A percentile compares a stretch with the other conserved stretches of the same genome.
These are phyloP conservation scores for Isoperla grammatica DNA, from an alignment of 2,888 invertebrate species.

Conservation along the genomic window DNA sequence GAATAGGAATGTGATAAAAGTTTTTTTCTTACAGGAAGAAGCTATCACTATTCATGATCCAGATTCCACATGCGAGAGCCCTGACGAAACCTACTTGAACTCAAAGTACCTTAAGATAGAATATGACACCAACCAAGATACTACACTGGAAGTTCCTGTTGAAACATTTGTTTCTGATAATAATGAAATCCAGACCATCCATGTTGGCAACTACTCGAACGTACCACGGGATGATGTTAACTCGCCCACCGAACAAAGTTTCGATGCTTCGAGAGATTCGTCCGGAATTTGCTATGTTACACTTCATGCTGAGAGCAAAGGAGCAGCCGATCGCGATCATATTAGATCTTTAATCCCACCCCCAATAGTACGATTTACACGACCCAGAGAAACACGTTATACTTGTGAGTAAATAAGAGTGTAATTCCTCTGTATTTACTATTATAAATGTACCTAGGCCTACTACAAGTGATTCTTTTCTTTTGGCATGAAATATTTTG, in stretches of 20 bases:
- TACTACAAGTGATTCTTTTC: too few relatives aligned
- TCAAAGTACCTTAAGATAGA: too few relatives aligned
- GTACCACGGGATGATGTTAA: background rate
- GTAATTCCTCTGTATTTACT: too few relatives aligned
- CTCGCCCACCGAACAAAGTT: background rate
- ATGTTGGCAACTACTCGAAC: background rate
- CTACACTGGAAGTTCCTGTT: background rate
- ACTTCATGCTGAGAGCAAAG: background rate
- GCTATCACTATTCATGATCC: too few relatives aligned
- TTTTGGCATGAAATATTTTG: too few relatives aligned
- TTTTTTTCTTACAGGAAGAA: too few relatives aligned
- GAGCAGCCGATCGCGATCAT: background rate
- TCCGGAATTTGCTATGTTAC: slow-evolving; percentile 4
- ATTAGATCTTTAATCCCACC: background rate
- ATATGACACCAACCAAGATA: too few relatives aligned
- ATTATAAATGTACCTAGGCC: too few relatives aligned
- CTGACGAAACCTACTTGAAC: too few relatives aligned
- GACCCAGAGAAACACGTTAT: background rate
- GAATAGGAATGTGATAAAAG: too few relatives aligned
- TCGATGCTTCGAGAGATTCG: background rate
- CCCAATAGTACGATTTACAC: background rate
- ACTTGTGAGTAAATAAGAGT: background rate
- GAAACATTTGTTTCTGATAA: background rate
- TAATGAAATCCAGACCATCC: background rate
- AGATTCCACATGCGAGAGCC: too few relatives aligned